Base-by-base conservation (phyloP, 2,888 invertebrate genomes). In the Glyphotaelius pellucidus region DNA sequence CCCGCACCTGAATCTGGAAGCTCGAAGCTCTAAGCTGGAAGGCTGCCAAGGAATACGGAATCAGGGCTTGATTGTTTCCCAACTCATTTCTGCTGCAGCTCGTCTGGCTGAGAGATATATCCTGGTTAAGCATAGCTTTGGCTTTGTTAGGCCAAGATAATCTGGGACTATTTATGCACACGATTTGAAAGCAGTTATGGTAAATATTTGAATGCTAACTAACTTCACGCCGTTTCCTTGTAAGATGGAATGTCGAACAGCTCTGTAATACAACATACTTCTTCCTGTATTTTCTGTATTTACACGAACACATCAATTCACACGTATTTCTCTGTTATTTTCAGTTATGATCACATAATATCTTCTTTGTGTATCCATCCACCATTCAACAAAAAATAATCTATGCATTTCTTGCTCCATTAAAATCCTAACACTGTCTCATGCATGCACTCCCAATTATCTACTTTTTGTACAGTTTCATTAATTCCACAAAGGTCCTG, bases 41-140 rank as follows among this genome's bases (percentile, higher is more conserved):
- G 32, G 79, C 15, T 79, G 88, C 88, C 88, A 88, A 88, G 88
- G 88, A 88, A 88, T 88, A 88, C 67, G 88, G 35, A 88, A 88
- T 88, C 88, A 85, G 19, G 86, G 1, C 86, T 31, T 47, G 42
- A 86, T 86, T 86, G 86, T 86, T 86, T 86, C 38, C 38, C 30
- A 47, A 47, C 86, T 86, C 86, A 86, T 86, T 86, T n/a, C 83
- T 35, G 42, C 86, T 47, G 83, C 83, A 35, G 42, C 86, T 47
- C 30, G 86, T 86, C 86, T 86, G 86, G 86, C 9, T 47, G 30
- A 32, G 86, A 12, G 86, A 86, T 42, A 86, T 86, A 30, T 30
- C 86, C 30, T 25, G 42, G 86, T 19, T 42, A 47, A n/a, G 86
- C 42, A 52, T 42, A 3, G 38, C 86, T 86, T 86, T 42, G 30